Evolutionary conservation across 2,797 vertebrate genomes (phyloP).

Genomic region (Gobio occitaniae): DNA sequence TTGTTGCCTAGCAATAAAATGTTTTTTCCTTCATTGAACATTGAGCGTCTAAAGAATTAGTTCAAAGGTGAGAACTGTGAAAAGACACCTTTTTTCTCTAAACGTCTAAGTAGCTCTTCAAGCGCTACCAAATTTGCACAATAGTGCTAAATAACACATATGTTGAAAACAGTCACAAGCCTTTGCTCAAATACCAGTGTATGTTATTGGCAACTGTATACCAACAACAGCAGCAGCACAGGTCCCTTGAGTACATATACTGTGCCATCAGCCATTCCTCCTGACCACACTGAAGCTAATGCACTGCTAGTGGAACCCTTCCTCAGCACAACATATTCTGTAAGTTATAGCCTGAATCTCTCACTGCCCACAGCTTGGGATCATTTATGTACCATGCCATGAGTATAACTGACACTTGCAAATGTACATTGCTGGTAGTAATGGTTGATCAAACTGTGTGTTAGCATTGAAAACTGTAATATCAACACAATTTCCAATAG

Average conservation of each 20-base stretch:
- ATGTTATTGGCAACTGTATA: constrained; percentile 17
- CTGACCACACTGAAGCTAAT: not conserved
- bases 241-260: not conserved
- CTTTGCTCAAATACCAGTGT: constrained; percentile 22
- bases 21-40: not conserved
- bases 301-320: not conserved
- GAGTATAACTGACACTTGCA: not conserved
- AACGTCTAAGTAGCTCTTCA: not conserved
- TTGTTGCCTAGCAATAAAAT: constrained; percentile 23
- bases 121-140: constrained; percentile 45
- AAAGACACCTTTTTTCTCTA: constrained; percentile 2
- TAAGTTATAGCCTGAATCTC: not conserved
- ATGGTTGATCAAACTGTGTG: not conserved
- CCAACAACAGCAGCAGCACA: not conserved
- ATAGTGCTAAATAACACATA: constrained; percentile 49
- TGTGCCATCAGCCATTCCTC: not conserved
- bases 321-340: not conserved
- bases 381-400: not conserved
- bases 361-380: not conserved
- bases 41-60: not conserved
- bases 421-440: not conserved
- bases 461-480: constrained; percentile 13
- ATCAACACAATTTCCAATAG: not conserved
- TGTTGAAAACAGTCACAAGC: constrained; percentile 20
- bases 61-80: constrained; percentile 21